Percentiles rank a stretch among this genome's conserved stretches.
Conservation (phyloP, 2,888 invertebrate species). For the Ditula angustiorana region DNA sequence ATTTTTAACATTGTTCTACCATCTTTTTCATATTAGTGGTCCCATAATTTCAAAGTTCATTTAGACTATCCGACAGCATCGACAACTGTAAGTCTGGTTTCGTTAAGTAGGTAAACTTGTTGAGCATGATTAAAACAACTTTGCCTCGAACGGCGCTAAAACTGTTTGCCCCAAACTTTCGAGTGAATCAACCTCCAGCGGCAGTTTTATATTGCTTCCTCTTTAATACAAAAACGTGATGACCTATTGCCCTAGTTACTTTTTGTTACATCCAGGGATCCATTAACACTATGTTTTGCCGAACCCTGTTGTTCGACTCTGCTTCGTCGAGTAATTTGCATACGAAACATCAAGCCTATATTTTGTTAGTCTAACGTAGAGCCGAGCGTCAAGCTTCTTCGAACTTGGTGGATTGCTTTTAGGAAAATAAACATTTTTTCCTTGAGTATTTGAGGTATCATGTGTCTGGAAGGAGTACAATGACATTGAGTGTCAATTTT, state of each 20-base stretch:
- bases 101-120: constrained; percentile 37
- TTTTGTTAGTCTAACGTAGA: not conserved
- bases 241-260: constrained; percentile 30
- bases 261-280: constrained; percentile 13
- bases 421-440: constrained; percentile 15
- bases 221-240: constrained; percentile 15
- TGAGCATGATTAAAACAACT: constrained; percentile 33
- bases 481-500: not conserved
- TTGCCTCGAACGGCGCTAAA: constrained; percentile 19
- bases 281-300: constrained; percentile 29
- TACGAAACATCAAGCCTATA: constrained; percentile 8
- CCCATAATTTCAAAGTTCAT: constrained; percentile 3
- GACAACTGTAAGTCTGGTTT: constrained; percentile 20
- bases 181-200: not conserved
- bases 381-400: not conserved
- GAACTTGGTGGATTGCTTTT: constrained; percentile 6
- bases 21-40: not conserved
- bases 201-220: constrained; percentile 7
- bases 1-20: not conserved
- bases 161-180: constrained; percentile 19
- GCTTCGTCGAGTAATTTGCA: constrained; percentile 27
- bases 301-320: constrained; percentile 12
- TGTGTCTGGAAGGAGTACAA: not conserved
- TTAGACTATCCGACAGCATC: constrained; percentile 1
- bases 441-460: constrained; percentile 16